These are phyloP conservation scores for Zosterops japonicus DNA, from an alignment of 2,113 vertebrate genomes.

Conservation along the genomic window DNA sequence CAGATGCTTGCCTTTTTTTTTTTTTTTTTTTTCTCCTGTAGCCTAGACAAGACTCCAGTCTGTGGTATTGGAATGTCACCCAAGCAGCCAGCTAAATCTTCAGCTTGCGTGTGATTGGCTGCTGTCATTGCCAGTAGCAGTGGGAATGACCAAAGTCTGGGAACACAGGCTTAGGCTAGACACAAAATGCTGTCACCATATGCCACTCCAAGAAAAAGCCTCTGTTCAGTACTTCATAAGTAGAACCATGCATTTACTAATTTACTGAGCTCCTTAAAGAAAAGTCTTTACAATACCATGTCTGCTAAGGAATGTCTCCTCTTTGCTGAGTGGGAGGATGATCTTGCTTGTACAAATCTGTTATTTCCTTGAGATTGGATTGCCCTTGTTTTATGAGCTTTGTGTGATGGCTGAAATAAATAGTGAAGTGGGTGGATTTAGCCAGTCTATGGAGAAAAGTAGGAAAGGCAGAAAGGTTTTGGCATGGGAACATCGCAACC, in stretches of 20 bases:
- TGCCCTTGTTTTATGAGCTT: slow-evolving; percentile 50
- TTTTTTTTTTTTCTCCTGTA: neutral
- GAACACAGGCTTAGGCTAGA: neutral
- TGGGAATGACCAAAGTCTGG: slow-evolving; percentile 34
- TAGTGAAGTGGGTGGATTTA: slow-evolving; percentile 32
- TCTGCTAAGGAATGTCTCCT: slow-evolving; percentile 4
- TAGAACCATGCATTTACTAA: neutral
- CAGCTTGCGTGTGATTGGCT: neutral
- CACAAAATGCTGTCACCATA: neutral
- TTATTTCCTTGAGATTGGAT: slow-evolving; percentile 4
- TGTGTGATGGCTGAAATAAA: slow-evolving; percentile 49
- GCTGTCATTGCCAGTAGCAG: neutral
- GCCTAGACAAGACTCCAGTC: neutral
- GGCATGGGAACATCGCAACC: slow-evolving; percentile 14
- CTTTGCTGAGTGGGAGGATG: slow-evolving; percentile 10
- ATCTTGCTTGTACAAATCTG: slow-evolving; percentile 1
- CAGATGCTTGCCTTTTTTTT: neutral
- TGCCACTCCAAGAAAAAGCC: neutral
- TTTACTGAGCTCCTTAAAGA: neutral
- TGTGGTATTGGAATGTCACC: neutral
- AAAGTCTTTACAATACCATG: neutral
- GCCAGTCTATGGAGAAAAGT: neutral
- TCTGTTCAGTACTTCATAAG: neutral
- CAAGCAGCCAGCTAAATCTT: slow-evolving; percentile 24
- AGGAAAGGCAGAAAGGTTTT: slow-evolving; percentile 32